Evolutionary conservation across 1,140 invertebrate species (phyloP).

Genomic region (Conus ventricosus): DNA sequence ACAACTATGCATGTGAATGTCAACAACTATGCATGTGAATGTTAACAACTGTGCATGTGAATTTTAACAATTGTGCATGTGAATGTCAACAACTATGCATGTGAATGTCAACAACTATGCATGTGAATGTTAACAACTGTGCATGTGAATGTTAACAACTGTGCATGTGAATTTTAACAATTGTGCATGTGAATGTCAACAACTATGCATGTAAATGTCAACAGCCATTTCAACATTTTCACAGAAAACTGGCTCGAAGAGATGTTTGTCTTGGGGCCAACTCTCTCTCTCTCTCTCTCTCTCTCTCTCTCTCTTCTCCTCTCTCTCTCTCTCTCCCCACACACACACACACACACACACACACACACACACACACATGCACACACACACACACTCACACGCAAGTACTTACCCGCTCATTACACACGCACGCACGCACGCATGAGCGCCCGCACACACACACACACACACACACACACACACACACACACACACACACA

Average conservation of each 20-base stretch:
- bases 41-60: too few relatives aligned
- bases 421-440: too few relatives aligned
- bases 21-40: too few relatives aligned
- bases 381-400: not conserved
- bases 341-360: too few relatives aligned
- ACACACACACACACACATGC: not conserved
- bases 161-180: not conserved
- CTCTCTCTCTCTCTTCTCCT: too few relatives aligned
- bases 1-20: too few relatives aligned
- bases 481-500: not conserved
- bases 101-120: not conserved
- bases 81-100: not conserved
- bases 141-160: not conserved
- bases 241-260: not conserved
- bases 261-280: not conserved
- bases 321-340: too few relatives aligned
- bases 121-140: too few relatives aligned
- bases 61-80: not conserved
- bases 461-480: not conserved
- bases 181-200: not conserved
- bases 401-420: too few relatives aligned
- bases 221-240: not conserved
- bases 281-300: not conserved
- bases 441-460: too few relatives aligned
- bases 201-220: not conserved